Percentiles rank a stretch among this genome's conserved stretches.
phyloP scores from a whole-genome alignment of 1,140 invertebrate genomes.

The Pseudomyrmex pallidus region DNA sequence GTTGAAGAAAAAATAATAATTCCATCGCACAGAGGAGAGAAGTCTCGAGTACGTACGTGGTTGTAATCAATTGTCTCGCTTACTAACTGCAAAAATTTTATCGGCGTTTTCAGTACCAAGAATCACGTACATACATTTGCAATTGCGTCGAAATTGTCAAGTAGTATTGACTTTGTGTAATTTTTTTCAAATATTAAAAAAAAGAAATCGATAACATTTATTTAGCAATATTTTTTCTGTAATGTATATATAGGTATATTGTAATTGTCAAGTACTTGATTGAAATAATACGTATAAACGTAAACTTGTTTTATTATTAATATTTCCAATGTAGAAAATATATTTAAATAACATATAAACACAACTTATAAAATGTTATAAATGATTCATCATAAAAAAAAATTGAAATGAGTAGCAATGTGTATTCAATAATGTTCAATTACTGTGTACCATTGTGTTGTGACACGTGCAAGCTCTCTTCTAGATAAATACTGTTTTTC shows the following conservation, averaged over 20 bases:
- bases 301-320: constrained; percentile 1
- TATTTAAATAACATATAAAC: constrained; percentile 9
- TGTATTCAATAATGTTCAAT: background rate
- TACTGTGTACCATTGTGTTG: background rate
- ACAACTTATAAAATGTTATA: constrained; percentile 10
- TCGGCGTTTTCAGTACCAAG: constrained; percentile 45
- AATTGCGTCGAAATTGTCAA: background rate
- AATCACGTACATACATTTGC: background rate
- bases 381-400: background rate
- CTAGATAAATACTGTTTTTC: background rate
- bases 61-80: constrained; percentile 73
- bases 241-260: background rate
- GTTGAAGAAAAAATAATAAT: constrained; percentile 50
- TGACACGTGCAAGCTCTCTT: background rate
- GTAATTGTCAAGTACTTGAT: background rate
- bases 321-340: background rate
- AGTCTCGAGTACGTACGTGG: constrained; percentile 48
- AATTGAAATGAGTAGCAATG: too few relatives aligned
- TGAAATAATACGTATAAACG: background rate
- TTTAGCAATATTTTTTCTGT: background rate
- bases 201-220: background rate
- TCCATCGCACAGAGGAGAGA: constrained; percentile 47
- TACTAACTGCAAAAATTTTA: constrained; percentile 68
- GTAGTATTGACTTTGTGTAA: background rate
- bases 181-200: constrained; percentile 22